phyloP scores from a whole-genome alignment of 2,797 vertebrate species.

The Chelon labrosus region DNA sequence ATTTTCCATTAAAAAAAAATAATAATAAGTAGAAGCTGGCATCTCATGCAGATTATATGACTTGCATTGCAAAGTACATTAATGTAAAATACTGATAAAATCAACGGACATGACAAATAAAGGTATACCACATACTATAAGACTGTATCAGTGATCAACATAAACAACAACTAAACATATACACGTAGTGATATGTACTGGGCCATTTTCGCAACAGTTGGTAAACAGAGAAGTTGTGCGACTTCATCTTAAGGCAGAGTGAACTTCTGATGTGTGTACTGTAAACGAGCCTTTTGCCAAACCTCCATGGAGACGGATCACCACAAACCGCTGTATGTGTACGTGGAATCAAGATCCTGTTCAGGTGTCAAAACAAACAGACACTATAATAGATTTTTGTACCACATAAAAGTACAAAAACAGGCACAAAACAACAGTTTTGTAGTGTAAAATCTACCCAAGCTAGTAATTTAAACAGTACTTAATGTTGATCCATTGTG shows the following conservation, averaged over 20 bases:
- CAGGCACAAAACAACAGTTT: not conserved
- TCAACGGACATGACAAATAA: not conserved
- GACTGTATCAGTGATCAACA: conserved; percentile 3
- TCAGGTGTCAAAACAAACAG: not conserved
- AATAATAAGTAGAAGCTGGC: not conserved
- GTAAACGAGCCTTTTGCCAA: conserved; percentile 16
- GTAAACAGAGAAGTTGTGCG: not conserved
- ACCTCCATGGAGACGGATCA: no score
- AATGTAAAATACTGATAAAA: conserved; percentile 19
- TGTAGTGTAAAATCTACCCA: conserved; percentile 32
- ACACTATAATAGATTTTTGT: not conserved
- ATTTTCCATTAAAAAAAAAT: not conserved
- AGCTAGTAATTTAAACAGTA: not conserved
- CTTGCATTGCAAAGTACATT: conserved; percentile 2
- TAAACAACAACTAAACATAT: conserved; percentile 9
- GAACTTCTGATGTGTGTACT: not conserved
- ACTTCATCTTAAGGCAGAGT: conserved; percentile 27
- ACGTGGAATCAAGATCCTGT: not conserved
- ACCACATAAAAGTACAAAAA: conserved; percentile 31
- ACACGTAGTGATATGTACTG: not conserved
- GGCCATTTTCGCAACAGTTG: conserved; percentile 12
- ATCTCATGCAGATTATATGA: not conserved
- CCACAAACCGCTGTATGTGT: not conserved
- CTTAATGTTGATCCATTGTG: conserved; percentile 1
- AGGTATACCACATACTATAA: not conserved